Conservation (phyloP, 2,113 vertebrate species). For the Danio rerio region DNA sequence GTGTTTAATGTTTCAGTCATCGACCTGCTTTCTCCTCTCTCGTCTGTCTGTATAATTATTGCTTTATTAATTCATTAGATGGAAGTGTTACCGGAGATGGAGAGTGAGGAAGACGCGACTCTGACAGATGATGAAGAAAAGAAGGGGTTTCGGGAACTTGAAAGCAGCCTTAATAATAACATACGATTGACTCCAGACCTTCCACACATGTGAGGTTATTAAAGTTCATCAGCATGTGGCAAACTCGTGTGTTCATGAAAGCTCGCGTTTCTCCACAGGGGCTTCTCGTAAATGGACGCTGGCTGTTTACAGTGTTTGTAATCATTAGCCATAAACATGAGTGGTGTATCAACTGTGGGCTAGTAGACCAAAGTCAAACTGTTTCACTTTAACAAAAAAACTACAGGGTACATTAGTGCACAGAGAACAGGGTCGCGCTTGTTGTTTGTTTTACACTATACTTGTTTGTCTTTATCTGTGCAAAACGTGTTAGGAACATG, state of each 20-base stretch:
- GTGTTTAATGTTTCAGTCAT: too few relatives aligned
- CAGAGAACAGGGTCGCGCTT: not conserved
- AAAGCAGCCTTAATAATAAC: conserved; percentile 40
- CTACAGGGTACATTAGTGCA: not conserved
- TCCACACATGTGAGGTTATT: conserved; percentile 58
- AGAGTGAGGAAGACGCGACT: conserved; percentile 32
- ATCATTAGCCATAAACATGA: conserved; percentile 48
- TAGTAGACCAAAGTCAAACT: not conserved
- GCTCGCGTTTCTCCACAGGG: conserved; percentile 24
- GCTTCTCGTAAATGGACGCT: not conserved
- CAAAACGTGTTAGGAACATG: not conserved
- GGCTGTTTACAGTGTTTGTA: conserved; percentile 42
- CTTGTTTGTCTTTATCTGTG: too few relatives aligned
- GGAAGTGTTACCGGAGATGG: conserved; percentile 40
- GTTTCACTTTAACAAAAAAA: not conserved
- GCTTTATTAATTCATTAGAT: conserved; percentile 32
- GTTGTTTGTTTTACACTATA: not conserved
- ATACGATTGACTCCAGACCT: conserved; percentile 28
- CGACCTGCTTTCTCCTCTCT: too few relatives aligned
- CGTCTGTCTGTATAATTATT: too few relatives aligned
- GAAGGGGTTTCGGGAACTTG: conserved; percentile 42
- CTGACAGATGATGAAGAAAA: conserved; percentile 33
- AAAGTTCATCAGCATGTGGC: conserved; percentile 47
- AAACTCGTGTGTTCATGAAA: conserved; percentile 35
- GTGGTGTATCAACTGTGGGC: not conserved